Percentiles rank a stretch among this genome's conserved stretches.
Conservation (phyloP, 2,888 invertebrate genomes). For the Eristalis tenax region DNA sequence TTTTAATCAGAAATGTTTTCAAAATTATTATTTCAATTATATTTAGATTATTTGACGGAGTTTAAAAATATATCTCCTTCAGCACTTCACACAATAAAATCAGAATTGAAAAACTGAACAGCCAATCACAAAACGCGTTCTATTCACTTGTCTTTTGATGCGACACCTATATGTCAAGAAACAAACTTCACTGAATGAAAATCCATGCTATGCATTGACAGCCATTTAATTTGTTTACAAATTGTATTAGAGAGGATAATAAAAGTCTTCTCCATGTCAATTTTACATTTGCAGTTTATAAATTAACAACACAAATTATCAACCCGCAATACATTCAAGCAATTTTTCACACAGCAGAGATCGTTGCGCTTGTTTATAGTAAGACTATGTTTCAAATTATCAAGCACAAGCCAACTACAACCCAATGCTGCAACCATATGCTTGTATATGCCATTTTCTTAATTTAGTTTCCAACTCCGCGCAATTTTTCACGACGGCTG, state of each 20-base stretch:
- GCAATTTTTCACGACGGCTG: no score
- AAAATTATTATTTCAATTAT: not conserved
- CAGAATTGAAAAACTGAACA: constrained; percentile 33
- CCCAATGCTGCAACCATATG: no score
- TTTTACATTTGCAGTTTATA: no score
- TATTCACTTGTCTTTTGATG: constrained; percentile 21
- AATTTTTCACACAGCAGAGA: no score
- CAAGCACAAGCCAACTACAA: no score
- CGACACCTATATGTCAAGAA: constrained; percentile 53
- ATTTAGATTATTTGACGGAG: not conserved
- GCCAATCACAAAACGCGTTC: constrained; percentile 67
- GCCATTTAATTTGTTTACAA: constrained; percentile 56
- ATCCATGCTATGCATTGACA: not conserved
- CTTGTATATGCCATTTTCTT: no score
- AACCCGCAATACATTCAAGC: no score
- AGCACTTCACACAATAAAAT: constrained; percentile 22
- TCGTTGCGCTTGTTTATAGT: no score
- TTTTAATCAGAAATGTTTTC: constrained; percentile 11
- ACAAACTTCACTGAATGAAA: not conserved
- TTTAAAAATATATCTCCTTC: constrained; percentile 25
- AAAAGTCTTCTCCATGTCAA: no score
- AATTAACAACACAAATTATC: no score
- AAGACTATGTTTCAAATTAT: no score
- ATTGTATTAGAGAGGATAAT: not conserved
- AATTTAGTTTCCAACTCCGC: no score